Conservation (phyloP, 2,888 invertebrate genomes). For the Chouioia cunea region DNA sequence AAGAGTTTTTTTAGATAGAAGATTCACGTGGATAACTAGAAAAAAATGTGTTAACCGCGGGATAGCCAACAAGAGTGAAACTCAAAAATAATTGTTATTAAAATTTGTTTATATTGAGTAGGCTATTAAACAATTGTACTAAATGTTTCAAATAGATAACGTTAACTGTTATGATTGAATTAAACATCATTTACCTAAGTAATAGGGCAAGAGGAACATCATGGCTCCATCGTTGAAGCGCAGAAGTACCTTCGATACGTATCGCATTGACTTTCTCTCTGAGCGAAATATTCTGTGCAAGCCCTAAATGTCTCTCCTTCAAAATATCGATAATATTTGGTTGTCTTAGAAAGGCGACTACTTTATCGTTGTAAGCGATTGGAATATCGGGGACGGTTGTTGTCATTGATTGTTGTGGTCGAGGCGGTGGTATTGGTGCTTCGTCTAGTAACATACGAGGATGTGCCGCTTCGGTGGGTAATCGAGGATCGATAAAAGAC, state of each 20-base stretch:
- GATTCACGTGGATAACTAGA: no score
- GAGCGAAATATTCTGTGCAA: constrained; percentile 79
- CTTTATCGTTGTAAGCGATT: constrained; percentile 94
- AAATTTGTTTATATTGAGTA: no score
- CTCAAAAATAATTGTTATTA: no score
- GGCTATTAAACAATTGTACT: no score
- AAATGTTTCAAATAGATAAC: no score
- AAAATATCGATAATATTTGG: constrained; percentile 94
- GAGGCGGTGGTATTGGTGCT: constrained; percentile 83
- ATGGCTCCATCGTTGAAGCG: constrained; percentile 87
- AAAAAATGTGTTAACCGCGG: no score
- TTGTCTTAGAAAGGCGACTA: constrained; percentile 95
- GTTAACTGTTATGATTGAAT: background rate
- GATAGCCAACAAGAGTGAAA: no score
- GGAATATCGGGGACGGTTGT: constrained; percentile 78
- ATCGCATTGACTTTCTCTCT: constrained; percentile 91
- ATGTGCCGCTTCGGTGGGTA: constrained; percentile 85
- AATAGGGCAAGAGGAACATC: constrained; percentile 94
- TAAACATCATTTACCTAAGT: constrained; percentile 77
- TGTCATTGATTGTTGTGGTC: constrained; percentile 73
- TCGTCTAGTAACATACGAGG: constrained; percentile 71
- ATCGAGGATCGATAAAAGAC: constrained; percentile 96
- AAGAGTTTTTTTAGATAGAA: background rate
- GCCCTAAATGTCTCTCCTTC: constrained; percentile 83
- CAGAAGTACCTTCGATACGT: constrained; percentile 88